Evolutionary conservation across 2,888 invertebrate genomes (phyloP), one percentile per base, ranked within the genome.

Genomic region (Spilosoma lubricipeda): DNA sequence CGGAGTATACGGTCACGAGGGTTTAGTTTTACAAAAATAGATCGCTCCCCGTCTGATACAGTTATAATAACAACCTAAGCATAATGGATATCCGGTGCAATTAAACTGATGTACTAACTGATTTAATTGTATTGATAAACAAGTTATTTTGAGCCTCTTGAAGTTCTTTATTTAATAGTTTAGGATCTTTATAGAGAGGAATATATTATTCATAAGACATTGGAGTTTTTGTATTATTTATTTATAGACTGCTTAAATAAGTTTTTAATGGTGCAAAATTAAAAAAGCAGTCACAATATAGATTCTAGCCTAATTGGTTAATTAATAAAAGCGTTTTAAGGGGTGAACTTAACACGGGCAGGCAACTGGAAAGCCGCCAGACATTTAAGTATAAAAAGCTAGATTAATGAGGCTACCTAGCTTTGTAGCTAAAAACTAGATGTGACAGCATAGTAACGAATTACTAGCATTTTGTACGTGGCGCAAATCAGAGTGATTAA

Each of bases 281-380:
- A 93, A 93, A 94, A 93, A 90, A 90, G 91, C 87, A 89, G 90
- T 89, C 89, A 90, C 87, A 89, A 87, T 86, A 87, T 86, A 91
- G 92, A 91, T 94, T 92, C 79, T 89, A 86, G 90, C 88, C 90
- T 94, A 95, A 95, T 95, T 95, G 94, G 91, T 93, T 95, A 95
- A 95, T 95, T 94, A 95, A 94, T 94, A 94, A 94, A 91, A 91
- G 83, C 82, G 86, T 85, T 84, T 66, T 63, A 48, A 86, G 86
- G 69, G 86, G 87, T 89, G 90, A 90, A 89, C 90, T 92, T 92
- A 91, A 92, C 91, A 93, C 89, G 90, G 87, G 81, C 87, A 88
- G 88, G 88, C 90, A 88, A 89, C 88, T 93, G 93, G 94, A 92
- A 87, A 81, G 79, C 79, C 82, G 94, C 93, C 94, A 94, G 86